A percentile compares a stretch with the other conserved stretches of the same genome.
These are phyloP conservation scores for Buathra laborator DNA, from an alignment of 2,888 invertebrate genomes.

Conservation along the genomic window DNA sequence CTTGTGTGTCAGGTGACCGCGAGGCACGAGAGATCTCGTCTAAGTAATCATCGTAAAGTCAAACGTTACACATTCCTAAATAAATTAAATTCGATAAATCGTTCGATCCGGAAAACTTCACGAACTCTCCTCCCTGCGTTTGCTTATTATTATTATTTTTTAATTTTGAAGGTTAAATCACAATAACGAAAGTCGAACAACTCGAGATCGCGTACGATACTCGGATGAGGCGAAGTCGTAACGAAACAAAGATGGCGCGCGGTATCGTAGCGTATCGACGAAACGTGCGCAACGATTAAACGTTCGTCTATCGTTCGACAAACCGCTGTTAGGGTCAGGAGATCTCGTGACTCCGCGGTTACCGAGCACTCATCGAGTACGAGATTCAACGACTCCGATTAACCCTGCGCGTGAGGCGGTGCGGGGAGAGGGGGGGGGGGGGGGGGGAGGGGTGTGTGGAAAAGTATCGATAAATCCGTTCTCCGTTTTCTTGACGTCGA, in stretches of 20 bases:
- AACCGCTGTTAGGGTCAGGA: neutral
- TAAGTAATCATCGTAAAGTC: neutral
- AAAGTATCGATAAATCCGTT: constrained; percentile 25
- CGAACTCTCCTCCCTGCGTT: neutral
- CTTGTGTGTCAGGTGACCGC: neutral
- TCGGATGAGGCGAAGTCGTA: neutral
- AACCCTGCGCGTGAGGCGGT: neutral
- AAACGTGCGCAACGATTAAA: constrained; percentile 20
- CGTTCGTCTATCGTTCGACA: constrained; percentile 1
- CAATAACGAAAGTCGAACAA: neutral
- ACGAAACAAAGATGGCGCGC: no score
- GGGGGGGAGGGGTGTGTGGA: neutral
- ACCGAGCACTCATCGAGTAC: constrained; percentile 1
- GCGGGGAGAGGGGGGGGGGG: neutral
- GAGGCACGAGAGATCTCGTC: neutral
- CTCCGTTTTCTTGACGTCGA: neutral
- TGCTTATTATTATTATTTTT: neutral
- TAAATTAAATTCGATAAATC: neutral
- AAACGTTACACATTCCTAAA: neutral
- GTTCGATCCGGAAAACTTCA: neutral
- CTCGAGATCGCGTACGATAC: neutral
- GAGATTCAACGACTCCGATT: constrained; percentile 11
- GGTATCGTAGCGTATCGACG: no score
- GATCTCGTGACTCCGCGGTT: constrained; percentile 19
- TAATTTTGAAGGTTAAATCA: neutral